These are phyloP conservation scores for Octopus sinensis DNA, from an alignment of 1,140 invertebrate species.

Conservation along the genomic window DNA sequence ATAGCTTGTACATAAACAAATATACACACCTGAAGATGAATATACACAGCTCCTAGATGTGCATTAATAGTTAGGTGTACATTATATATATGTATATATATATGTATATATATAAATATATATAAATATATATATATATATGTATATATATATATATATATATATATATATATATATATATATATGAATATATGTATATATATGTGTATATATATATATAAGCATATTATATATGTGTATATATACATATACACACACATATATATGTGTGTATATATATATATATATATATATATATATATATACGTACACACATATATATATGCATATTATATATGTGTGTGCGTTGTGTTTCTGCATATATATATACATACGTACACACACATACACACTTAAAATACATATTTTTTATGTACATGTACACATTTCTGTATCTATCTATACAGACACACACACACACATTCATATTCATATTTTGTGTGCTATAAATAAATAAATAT, in stretches of 20 bases:
- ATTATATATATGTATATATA: not conserved
- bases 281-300: not conserved
- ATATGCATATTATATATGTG: too few relatives aligned
- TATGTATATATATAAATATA: not conserved
- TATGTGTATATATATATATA: not conserved
- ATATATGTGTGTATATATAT: not conserved
- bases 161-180: not conserved
- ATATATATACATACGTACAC: too few relatives aligned
- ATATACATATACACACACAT: not conserved
- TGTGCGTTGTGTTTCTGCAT: too few relatives aligned
- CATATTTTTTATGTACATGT: too few relatives aligned
- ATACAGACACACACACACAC: too few relatives aligned
- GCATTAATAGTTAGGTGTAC: not conserved
- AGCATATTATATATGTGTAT: not conserved
- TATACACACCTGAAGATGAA: not conserved
- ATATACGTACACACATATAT: too few relatives aligned
- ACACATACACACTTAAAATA: too few relatives aligned
- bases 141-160: not conserved
- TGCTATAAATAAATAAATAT: too few relatives aligned
- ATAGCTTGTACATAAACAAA: not conserved
- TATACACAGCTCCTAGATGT: not conserved
- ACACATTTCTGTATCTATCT: too few relatives aligned
- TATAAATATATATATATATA: not conserved
- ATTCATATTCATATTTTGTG: too few relatives aligned
- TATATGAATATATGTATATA: not conserved